phyloP scores from a whole-genome alignment of 2,888 invertebrate genomes.

The Calameuta idolon region DNA sequence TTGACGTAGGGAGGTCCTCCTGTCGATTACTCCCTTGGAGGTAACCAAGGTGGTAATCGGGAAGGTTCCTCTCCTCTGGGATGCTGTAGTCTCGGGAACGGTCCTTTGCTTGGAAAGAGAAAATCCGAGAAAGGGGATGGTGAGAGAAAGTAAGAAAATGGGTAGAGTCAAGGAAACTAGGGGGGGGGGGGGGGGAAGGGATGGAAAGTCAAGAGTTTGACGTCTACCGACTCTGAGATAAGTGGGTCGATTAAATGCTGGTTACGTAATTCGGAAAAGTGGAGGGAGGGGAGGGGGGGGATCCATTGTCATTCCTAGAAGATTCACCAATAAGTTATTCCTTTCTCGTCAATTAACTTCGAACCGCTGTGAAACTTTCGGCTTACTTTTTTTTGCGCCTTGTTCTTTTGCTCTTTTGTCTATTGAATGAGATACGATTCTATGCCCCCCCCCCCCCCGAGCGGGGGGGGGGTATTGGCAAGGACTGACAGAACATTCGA shows the following conservation, averaged over 20 bases:
- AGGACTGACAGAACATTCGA: neutral
- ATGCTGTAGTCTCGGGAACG: neutral
- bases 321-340: neutral
- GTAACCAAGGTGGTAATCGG: neutral
- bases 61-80: neutral
- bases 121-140: neutral
- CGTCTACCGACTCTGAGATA: neutral
- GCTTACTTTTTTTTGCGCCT: neutral
- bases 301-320: neutral
- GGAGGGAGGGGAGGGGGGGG: neutral
- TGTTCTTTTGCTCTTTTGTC: neutral
- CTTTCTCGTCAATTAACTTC: neutral
- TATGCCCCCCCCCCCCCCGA: too few relatives aligned
- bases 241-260: neutral
- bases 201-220: neutral
- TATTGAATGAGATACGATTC: neutral
- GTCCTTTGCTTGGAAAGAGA: neutral
- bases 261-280: neutral
- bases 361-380: neutral
- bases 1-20: neutral
- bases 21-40: neutral
- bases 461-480: neutral
- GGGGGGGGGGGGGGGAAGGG: neutral
- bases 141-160: neutral
- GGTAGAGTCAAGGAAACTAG: neutral